Percentiles rank a stretch among this genome's conserved stretches.
Evolutionary conservation across 2,888 invertebrate species (phyloP).

Genomic region (Pyrrhia umbra): DNA sequence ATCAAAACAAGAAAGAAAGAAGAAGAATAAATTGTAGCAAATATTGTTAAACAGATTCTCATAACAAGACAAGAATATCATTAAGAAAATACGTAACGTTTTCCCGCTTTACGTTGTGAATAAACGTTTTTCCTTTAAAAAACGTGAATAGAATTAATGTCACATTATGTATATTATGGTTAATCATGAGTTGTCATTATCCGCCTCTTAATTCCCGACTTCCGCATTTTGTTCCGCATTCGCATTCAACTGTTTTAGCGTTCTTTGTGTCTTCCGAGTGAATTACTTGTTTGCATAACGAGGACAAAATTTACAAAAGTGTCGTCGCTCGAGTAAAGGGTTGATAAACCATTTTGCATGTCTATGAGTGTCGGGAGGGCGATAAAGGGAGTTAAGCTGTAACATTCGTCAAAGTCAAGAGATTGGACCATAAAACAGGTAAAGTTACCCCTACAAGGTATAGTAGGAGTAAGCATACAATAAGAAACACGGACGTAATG

Average conservation of each 20-base stretch:
- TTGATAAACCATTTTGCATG: not conserved
- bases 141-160: constrained; percentile 31
- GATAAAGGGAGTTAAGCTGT: constrained; percentile 4
- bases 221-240: constrained; percentile 55
- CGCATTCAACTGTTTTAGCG: constrained; percentile 34
- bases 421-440: no score
- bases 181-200: constrained; percentile 47
- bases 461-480: no score
- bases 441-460: not conserved
- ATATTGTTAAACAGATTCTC: not conserved
- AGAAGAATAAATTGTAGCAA: no score
- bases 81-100: not conserved
- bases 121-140: constrained; percentile 34
- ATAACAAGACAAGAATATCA: not conserved
- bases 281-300: constrained; percentile 27
- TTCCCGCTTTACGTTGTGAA: constrained; percentile 10
- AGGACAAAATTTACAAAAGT: constrained; percentile 7
- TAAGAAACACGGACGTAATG: no score
- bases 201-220: constrained; percentile 47
- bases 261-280: constrained; percentile 40
- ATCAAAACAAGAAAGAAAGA: no score
- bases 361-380: not conserved
- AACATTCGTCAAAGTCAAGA: no score
- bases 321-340: not conserved
- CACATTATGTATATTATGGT: constrained; percentile 16